These are phyloP conservation scores for Kryphioiulus occultus DNA, from an alignment of 2,888 invertebrate species.

Conservation along the genomic window DNA sequence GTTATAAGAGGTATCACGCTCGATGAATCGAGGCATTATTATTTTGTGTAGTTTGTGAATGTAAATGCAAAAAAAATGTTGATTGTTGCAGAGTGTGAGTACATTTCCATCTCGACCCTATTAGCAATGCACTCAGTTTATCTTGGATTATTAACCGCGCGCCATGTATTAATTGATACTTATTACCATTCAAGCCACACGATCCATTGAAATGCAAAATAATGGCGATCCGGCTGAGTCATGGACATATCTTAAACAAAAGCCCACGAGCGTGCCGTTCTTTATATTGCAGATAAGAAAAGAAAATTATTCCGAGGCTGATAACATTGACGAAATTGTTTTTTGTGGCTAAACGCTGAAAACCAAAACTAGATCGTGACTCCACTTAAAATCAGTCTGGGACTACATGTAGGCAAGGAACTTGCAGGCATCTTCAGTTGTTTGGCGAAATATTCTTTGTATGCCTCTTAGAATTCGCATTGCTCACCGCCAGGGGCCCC, in stretches of 20 bases:
- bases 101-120: slow-evolving; percentile 12
- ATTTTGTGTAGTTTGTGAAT: neutral
- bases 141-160: neutral
- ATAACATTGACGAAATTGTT: slow-evolving; percentile 27
- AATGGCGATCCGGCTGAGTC: neutral
- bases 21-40: neutral
- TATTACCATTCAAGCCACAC: neutral
- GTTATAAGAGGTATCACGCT: neutral
- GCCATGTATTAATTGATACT: neutral
- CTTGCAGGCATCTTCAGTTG: neutral
- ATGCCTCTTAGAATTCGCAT: neutral
- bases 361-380: slow-evolving; percentile 2
- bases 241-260: neutral
- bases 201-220: neutral
- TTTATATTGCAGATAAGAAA: neutral
- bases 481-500: neutral
- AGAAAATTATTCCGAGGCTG: neutral
- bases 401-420: neutral
- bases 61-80: neutral
- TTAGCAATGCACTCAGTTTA: neutral
- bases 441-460: neutral
- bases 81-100: neutral
- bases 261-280: slow-evolving; percentile 1
- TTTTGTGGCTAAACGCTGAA: neutral
- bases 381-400: neutral